Percentiles rank a stretch among this genome's conserved stretches.
Evolutionary conservation across 2,113 vertebrate genomes (phyloP).

Genomic region (Dasypus novemcinctus): DNA sequence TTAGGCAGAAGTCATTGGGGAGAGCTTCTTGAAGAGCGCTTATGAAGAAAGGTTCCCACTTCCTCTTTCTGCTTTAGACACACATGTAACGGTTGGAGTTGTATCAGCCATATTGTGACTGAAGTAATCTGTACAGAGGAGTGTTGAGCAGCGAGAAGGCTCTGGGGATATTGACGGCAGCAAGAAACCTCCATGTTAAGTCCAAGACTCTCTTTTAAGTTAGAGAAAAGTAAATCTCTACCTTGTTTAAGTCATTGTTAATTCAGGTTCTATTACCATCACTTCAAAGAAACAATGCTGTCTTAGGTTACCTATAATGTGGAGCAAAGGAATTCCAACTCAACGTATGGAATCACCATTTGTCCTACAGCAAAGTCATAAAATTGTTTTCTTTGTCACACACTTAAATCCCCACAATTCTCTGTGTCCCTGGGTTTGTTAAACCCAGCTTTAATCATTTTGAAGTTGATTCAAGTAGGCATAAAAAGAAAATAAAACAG

Average conservation of each 20-base stretch:
- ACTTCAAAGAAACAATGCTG: neutral
- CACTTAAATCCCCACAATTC: neutral
- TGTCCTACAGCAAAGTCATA: constrained; percentile 18
- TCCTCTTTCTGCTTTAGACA: neutral
- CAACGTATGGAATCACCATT: neutral
- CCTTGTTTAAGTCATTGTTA: neutral
- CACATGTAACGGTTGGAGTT: neutral
- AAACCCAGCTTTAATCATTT: neutral
- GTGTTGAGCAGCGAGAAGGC: neutral
- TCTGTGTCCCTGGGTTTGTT: neutral
- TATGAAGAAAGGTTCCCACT: neutral
- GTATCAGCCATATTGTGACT: neutral
- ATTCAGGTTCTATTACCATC: neutral
- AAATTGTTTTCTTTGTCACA: neutral
- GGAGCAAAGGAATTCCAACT: neutral
- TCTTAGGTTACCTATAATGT: neutral
- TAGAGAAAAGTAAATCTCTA: neutral
- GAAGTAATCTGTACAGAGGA: neutral
- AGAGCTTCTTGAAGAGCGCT: neutral
- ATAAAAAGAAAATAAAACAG: neutral
- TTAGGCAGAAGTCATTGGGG: neutral
- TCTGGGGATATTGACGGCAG: neutral
- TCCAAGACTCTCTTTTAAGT: neutral
- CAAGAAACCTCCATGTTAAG: neutral
- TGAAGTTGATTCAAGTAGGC: neutral